phyloP scores from a whole-genome alignment of 2,888 invertebrate genomes.

The Neoascia interrupta region DNA sequence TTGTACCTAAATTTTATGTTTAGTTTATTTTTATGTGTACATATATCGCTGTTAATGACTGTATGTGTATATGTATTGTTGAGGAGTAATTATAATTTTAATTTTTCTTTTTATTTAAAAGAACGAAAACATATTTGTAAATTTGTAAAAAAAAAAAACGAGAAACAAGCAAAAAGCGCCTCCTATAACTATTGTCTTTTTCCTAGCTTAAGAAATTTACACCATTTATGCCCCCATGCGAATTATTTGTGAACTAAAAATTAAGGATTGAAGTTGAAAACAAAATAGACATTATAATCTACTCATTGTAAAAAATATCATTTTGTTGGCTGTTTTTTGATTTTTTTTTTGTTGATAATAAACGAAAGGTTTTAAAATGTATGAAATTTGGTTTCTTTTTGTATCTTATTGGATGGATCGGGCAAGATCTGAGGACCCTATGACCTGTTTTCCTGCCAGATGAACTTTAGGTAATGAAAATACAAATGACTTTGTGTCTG shows the following conservation, averaged over 20 bases:
- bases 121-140: constrained; percentile 56
- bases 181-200: constrained; percentile 21
- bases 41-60: constrained; percentile 35
- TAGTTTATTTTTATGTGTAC: too few species aligned
- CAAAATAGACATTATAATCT: constrained; percentile 34
- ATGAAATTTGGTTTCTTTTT: neutral
- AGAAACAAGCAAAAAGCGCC: constrained; percentile 1
- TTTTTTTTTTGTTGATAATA: constrained; percentile 39
- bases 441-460: neutral
- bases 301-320: constrained; percentile 61
- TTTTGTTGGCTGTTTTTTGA: constrained; percentile 53
- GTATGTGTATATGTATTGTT: constrained; percentile 41
- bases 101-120: constrained; percentile 41
- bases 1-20: constrained; percentile 66
- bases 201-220: constrained; percentile 48
- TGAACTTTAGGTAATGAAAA: too few species aligned
- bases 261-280: constrained; percentile 17
- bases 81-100: constrained; percentile 38
- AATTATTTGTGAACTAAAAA: constrained; percentile 25
- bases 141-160: constrained; percentile 31
- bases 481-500: too few species aligned
- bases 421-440: too few species aligned
- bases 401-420: neutral
- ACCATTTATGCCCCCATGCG: constrained; percentile 29
- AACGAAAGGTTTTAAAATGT: constrained; percentile 43